phyloP scores from a whole-genome alignment of 1,140 invertebrate species.

The Odontomachus brunneus region DNA sequence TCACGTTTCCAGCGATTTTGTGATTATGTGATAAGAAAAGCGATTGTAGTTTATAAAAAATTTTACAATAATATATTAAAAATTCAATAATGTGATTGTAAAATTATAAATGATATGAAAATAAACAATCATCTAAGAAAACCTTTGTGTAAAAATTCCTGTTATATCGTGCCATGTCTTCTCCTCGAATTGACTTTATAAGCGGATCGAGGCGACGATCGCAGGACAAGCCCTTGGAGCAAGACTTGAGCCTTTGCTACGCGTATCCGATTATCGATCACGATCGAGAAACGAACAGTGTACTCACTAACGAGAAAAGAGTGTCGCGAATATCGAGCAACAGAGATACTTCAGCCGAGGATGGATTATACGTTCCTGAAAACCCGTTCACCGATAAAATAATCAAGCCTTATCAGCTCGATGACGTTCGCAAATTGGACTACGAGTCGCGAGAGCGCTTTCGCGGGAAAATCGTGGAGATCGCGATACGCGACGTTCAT shows the following conservation, averaged over 20 bases:
- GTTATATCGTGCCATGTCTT: conserved; percentile 56
- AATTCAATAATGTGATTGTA: too few species aligned
- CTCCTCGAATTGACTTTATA: conserved; percentile 66
- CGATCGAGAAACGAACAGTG: conserved; percentile 60
- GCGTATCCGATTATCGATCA: conserved; percentile 68
- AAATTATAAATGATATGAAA: too few species aligned
- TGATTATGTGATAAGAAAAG: background rate
- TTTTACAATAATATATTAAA: background rate
- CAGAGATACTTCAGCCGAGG: conserved; percentile 67
- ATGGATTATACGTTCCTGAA: conserved; percentile 78
- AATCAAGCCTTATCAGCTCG: conserved; percentile 75
- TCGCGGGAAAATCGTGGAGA: conserved; percentile 78
- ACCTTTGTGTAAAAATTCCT: background rate
- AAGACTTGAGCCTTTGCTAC: conserved; percentile 71
- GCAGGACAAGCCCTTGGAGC: conserved; percentile 49
- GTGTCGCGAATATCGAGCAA: conserved; percentile 44
- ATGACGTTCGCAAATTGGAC: conserved; percentile 65
- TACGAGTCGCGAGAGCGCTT: conserved; percentile 58
- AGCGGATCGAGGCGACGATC: conserved; percentile 19
- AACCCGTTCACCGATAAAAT: conserved; percentile 76
- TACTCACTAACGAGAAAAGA: conserved; percentile 63
- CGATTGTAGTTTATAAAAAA: background rate
- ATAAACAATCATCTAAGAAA: background rate
- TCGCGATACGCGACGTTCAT: conserved; percentile 78
- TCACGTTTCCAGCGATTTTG: background rate